Conservation (phyloP, 2,888 invertebrate genomes). For the Agapetus fuscipes region DNA sequence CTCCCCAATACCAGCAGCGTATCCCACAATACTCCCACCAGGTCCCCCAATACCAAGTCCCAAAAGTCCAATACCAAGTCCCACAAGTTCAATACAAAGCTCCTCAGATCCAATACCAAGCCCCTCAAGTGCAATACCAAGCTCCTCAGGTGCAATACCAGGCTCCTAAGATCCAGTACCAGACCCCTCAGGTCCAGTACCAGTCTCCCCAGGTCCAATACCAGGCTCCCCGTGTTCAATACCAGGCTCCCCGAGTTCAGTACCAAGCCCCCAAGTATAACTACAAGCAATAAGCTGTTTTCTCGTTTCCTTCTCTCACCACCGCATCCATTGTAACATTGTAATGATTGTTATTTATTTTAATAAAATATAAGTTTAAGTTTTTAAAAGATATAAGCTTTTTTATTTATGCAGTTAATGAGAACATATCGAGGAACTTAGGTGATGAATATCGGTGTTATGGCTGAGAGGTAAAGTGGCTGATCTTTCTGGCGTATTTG, state of each 20-base stretch:
- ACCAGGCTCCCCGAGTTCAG: slow-evolving; percentile 4
- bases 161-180: neutral
- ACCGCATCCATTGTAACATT: neutral
- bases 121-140: slow-evolving; percentile 1
- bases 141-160: neutral
- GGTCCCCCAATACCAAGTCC: slow-evolving; percentile 1
- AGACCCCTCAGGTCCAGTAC: slow-evolving; percentile 5
- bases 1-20: neutral
- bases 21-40: neutral
- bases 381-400: neutral
- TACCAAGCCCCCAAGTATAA: slow-evolving; percentile 3
- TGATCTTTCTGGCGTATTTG: too few species aligned
- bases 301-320: neutral
- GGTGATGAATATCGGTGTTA: too few species aligned
- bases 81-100: neutral
- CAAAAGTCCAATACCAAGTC: neutral
- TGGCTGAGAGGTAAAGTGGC: too few species aligned
- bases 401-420: too few species aligned
- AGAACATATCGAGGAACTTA: too few species aligned
- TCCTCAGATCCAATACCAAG: neutral
- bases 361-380: slow-evolving; percentile 4
- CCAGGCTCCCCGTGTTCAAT: slow-evolving; percentile 1
- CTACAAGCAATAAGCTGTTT: slow-evolving; percentile 1
- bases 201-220: slow-evolving; percentile 5
- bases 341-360: slow-evolving; percentile 3